phyloP scores from a whole-genome alignment of 2,113 vertebrate genomes.

The Notothenia coriiceps region DNA sequence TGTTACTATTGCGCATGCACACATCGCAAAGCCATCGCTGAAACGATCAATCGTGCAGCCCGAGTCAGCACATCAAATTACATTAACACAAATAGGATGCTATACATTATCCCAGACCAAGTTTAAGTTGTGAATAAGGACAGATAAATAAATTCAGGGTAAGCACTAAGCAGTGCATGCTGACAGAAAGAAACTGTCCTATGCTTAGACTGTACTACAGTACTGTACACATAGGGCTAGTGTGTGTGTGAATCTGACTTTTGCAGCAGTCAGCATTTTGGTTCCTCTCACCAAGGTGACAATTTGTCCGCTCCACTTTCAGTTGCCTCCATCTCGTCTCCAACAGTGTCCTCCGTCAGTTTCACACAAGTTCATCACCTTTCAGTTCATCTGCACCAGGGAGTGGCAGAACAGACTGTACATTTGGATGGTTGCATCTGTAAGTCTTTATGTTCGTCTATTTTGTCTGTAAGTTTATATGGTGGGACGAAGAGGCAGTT shows the following conservation, averaged over 20 bases:
- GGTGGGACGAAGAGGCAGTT: conserved; percentile 4
- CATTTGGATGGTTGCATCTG: not conserved
- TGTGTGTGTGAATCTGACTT: conserved; percentile 6
- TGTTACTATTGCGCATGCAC: too few species aligned
- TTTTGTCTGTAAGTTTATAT: too few species aligned
- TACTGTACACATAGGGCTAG: not conserved
- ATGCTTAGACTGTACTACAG: not conserved
- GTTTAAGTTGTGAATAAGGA: not conserved
- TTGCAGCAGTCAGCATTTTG: conserved; percentile 47
- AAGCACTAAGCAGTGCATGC: not conserved
- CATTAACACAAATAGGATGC: not conserved
- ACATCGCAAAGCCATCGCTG: too few species aligned
- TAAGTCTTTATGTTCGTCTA: not conserved
- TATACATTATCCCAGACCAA: not conserved
- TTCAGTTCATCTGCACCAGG: not conserved
- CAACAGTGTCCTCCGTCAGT: not conserved
- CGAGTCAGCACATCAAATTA: not conserved
- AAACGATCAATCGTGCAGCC: too few species aligned
- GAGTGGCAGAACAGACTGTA: not conserved
- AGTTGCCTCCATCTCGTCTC: conserved; percentile 5
- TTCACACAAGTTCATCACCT: conserved; percentile 15
- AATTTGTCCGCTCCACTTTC: conserved; percentile 28
- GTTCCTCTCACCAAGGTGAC: conserved; percentile 34
- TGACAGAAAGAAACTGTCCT: not conserved
- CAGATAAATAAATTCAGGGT: not conserved